Evolutionary conservation across 2,888 invertebrate species (phyloP).

Genomic region (Plagodis dolabraria): DNA sequence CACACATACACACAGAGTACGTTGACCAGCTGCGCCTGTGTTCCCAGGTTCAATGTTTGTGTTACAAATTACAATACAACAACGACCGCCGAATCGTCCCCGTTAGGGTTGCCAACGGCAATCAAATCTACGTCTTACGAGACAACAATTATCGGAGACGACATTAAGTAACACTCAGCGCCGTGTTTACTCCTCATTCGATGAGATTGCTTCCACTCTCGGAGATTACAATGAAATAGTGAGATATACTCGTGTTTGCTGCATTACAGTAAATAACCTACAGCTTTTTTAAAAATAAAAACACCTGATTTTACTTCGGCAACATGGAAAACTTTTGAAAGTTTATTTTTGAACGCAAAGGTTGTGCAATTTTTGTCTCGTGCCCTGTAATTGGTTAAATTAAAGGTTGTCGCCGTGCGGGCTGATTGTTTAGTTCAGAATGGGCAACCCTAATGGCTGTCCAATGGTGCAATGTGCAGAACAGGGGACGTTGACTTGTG

Average conservation of each 20-base stretch:
- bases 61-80: constrained; percentile 36
- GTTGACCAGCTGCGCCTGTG: constrained; percentile 22
- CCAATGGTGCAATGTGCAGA: constrained; percentile 30
- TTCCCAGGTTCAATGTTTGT: constrained; percentile 40
- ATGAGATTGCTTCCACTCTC: constrained; percentile 23
- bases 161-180: constrained; percentile 22
- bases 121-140: constrained; percentile 46
- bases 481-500: constrained; percentile 37
- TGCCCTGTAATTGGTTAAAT: constrained; percentile 8
- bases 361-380: constrained; percentile 3
- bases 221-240: constrained; percentile 14
- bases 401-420: constrained; percentile 9
- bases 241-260: constrained; percentile 3
- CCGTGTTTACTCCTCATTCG: constrained; percentile 27
- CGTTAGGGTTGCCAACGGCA: constrained; percentile 49
- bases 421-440: constrained; percentile 1
- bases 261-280: constrained; percentile 7
- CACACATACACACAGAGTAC: constrained; percentile 15
- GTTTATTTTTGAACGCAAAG: constrained; percentile 4
- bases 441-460: constrained; percentile 24
- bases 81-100: constrained; percentile 46
- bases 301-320: constrained; percentile 4
- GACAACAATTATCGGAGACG: constrained; percentile 29
- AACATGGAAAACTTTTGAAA: neutral
- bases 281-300: constrained; percentile 20